Percentiles rank a stretch among this genome's conserved stretches.
Conservation (phyloP, 2,888 invertebrate genomes). For the Cerastis rubricosa region DNA sequence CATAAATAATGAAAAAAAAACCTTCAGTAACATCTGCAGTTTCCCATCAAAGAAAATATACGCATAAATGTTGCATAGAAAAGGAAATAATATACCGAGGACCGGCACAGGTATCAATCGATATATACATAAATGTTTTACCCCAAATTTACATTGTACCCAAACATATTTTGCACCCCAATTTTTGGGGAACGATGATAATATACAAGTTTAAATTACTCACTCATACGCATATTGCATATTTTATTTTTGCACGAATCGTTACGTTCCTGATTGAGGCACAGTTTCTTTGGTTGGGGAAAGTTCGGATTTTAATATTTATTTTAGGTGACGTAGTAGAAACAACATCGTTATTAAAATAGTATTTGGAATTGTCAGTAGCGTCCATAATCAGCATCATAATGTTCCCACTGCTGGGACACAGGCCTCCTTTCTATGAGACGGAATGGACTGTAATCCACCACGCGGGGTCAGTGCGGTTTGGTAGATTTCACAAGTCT, state of each 20-base stretch:
- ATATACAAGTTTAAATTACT: constrained; percentile 55
- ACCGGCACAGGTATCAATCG: constrained; percentile 23
- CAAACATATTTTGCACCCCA: constrained; percentile 36
- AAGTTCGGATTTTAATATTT: constrained; percentile 26
- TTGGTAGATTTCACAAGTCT: too few relatives aligned
- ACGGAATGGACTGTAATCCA: too few relatives aligned
- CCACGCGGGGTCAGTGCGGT: too few relatives aligned
- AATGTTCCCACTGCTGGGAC: too few relatives aligned
- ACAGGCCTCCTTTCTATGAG: too few relatives aligned
- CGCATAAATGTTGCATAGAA: constrained; percentile 39
- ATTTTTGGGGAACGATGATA: constrained; percentile 29
- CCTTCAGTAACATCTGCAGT: constrained; percentile 41
- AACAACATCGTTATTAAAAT: neutral
- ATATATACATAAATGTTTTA: constrained; percentile 18
- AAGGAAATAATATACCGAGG: constrained; percentile 24
- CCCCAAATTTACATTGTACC: constrained; percentile 30
- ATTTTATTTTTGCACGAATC: constrained; percentile 52
- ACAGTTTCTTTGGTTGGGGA: constrained; percentile 29
- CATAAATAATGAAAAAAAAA: constrained; percentile 25
- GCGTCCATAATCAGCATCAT: too few relatives aligned
- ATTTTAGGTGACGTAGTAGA: neutral
- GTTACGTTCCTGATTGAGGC: constrained; percentile 54
- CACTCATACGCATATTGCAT: constrained; percentile 48
- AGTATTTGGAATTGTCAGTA: too few relatives aligned
- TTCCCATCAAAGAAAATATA: constrained; percentile 33